These are phyloP conservation scores for Gila orcuttii DNA, from an alignment of 2,113 vertebrate genomes.

Conservation along the genomic window DNA sequence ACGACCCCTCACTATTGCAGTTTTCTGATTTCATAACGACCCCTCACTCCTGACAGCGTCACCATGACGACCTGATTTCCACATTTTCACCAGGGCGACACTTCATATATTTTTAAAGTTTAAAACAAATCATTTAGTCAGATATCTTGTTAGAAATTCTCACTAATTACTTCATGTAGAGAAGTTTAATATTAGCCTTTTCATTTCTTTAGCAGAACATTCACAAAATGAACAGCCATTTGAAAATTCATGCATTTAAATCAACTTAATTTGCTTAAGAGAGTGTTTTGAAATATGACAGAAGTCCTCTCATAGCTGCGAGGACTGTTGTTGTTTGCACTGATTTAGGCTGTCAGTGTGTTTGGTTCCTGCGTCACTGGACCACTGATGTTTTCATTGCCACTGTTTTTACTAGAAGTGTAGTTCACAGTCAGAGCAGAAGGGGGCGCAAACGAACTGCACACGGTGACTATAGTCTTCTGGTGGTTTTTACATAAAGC, in stretches of 20 bases:
- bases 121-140: neutral
- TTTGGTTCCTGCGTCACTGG: neutral
- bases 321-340: neutral
- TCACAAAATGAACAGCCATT: neutral
- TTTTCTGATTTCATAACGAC: too few relatives aligned
- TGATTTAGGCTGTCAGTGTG: neutral
- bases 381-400: neutral
- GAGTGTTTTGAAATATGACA: neutral
- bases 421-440: neutral
- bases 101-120: neutral
- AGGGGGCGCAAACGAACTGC: neutral
- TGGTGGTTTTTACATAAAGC: neutral
- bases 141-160: neutral
- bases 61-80: too few relatives aligned
- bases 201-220: neutral
- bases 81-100: too few relatives aligned
- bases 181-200: neutral
- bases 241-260: neutral
- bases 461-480: constrained; percentile 50
- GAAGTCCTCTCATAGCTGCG: neutral
- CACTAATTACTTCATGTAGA: neutral
- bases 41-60: too few relatives aligned
- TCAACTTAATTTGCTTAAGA: neutral
- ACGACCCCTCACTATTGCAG: too few relatives aligned
- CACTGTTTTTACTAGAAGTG: neutral